Evolutionary conservation across 2,113 vertebrate species (phyloP).

Genomic region (Erinaceus europaeus): DNA sequence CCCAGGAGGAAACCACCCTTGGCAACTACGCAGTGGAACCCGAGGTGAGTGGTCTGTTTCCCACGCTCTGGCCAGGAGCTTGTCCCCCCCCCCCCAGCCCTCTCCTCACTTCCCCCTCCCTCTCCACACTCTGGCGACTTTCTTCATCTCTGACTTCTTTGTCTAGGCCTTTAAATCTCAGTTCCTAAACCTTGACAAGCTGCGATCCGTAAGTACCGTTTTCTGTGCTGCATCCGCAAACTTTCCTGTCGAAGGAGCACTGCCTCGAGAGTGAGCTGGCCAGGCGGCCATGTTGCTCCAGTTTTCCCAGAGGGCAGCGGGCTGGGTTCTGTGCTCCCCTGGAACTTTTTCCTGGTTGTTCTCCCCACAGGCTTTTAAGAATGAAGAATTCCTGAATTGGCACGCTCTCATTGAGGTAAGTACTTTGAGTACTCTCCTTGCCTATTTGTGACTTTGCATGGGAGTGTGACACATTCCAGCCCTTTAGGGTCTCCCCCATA

Average conservation of each 20-base stretch:
- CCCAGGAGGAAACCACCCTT: conserved; percentile 39
- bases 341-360: not conserved
- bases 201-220: conserved; percentile 58
- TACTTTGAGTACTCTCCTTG: not conserved
- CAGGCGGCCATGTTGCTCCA: not conserved
- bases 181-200: conserved; percentile 66
- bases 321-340: not conserved
- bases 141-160: not conserved
- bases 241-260: accelerated
- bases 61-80: not conserved
- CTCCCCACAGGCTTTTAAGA: conserved; percentile 48
- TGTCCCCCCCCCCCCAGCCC: not conserved
- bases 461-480: not conserved
- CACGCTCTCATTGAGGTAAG: conserved; percentile 57
- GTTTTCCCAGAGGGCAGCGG: not conserved
- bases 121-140: not conserved
- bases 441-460: not conserved
- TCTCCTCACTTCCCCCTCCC: not conserved
- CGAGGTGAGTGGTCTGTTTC: conserved; percentile 29
- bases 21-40: not conserved
- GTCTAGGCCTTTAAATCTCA: conserved; percentile 35
- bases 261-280: not conserved
- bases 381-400: conserved; percentile 64
- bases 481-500: not conserved
- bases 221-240: not conserved